A percentile compares a stretch with the other conserved stretches of the same genome.
phyloP scores from a whole-genome alignment of 2,113 vertebrate species.

The Anguilla rostrata region DNA sequence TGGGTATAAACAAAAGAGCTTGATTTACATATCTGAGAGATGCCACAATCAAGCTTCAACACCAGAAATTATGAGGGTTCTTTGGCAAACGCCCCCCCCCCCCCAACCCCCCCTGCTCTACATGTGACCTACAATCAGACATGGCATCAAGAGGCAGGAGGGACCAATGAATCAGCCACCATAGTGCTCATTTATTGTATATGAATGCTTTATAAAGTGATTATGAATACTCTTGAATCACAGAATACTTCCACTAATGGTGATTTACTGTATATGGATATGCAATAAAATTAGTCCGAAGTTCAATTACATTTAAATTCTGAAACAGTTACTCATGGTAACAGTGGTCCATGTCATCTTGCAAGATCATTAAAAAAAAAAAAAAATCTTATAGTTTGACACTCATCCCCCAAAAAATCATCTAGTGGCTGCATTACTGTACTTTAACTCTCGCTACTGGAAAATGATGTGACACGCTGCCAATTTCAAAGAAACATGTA shows the following conservation, averaged over 20 bases:
- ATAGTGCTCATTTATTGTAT: neutral
- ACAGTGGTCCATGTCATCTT: no score
- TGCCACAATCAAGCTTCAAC: neutral
- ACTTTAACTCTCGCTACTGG: no score
- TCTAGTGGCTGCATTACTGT: no score
- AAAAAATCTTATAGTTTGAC: no score
- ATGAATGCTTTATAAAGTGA: neutral
- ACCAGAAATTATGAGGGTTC: neutral
- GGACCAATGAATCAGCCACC: neutral
- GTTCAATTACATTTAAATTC: no score
- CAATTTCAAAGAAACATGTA: no score
- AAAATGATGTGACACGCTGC: no score
- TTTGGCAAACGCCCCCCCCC: neutral
- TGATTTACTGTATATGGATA: neutral
- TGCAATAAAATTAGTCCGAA: neutral
- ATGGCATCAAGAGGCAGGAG: neutral
- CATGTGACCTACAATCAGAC: conserved; percentile 6
- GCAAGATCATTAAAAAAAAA: no score
- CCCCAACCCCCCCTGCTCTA: no score
- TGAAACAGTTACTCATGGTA: no score
- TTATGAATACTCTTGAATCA: neutral
- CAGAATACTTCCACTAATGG: neutral
- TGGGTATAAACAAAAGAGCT: neutral
- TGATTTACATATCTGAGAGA: conserved; percentile 9
- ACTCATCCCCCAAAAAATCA: no score